Percentiles rank a stretch among this genome's conserved stretches.
phyloP scores from a whole-genome alignment of 2,113 vertebrate genomes.

The Ochotona curzoniae region DNA sequence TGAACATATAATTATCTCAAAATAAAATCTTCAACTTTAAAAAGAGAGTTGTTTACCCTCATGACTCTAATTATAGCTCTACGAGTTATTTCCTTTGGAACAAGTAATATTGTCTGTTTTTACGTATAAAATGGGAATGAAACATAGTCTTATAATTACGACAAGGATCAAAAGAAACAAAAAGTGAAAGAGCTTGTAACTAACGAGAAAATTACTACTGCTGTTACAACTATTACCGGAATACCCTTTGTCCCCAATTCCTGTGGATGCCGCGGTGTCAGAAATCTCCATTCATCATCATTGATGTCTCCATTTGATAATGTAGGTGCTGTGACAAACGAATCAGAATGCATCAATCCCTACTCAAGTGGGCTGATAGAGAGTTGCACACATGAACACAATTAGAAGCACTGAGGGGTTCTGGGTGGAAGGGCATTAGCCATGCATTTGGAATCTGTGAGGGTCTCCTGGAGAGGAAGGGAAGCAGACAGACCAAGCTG shows the following conservation, averaged over 20 bases:
- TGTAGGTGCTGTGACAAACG: not conserved
- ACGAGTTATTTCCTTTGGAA: not conserved
- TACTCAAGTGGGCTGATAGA: too few species aligned
- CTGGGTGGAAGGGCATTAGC: not conserved
- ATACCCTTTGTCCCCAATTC: not conserved
- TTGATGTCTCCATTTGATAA: not conserved
- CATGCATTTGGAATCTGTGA: not conserved
- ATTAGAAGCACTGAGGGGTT: not conserved
- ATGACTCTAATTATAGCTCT: not conserved
- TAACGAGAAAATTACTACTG: not conserved
- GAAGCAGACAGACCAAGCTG: not conserved
- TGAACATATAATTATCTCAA: not conserved
- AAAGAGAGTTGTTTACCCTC: not conserved
- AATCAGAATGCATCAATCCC: not conserved
- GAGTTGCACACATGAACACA: not conserved
- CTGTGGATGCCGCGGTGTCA: not conserved
- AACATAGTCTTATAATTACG: not conserved
- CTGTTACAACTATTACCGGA: not conserved
- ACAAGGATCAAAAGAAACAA: not conserved
- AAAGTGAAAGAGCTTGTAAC: not conserved
- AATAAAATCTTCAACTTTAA: not conserved
- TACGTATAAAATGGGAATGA: not conserved
- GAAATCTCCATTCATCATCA: not conserved
- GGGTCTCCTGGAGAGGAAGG: not conserved
- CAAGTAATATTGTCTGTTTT: not conserved